Conservation (phyloP, 2,797 vertebrate species). For the Sebastes cheni region DNA sequence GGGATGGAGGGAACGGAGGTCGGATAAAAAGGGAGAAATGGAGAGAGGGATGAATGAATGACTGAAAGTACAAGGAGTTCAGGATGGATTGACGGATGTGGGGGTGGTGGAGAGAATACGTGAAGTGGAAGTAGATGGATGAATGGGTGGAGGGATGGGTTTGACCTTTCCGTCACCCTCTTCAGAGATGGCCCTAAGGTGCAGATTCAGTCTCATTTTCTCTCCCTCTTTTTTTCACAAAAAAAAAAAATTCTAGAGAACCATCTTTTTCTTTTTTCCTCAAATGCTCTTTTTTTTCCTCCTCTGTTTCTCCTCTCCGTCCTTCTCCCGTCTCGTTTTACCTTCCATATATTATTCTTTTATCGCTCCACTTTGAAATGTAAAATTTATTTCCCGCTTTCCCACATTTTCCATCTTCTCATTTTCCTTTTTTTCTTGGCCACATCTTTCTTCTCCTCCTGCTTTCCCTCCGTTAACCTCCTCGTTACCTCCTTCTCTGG, state of each 20-base stretch:
- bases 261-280: background rate
- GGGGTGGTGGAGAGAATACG: background rate
- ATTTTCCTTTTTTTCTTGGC: background rate
- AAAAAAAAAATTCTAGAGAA: background rate
- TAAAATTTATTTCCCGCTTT: background rate
- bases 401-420: too few species aligned
- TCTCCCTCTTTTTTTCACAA: background rate
- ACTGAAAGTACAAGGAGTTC: constrained; percentile 26
- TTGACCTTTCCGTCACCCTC: constrained; percentile 52
- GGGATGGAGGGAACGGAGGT: background rate
- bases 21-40: constrained; percentile 17
- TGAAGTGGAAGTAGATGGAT: constrained; percentile 37
- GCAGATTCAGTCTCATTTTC: background rate
- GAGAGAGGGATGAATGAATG: constrained; percentile 34
- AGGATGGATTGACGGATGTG: constrained; percentile 25
- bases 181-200: background rate
- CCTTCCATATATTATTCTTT: background rate
- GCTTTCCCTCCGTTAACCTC: constrained; percentile 22
- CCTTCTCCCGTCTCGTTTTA: background rate
- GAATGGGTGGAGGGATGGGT: constrained; percentile 17
- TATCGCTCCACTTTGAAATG: background rate
- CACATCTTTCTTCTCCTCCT: background rate
- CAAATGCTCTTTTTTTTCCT: background rate
- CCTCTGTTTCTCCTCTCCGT: background rate
- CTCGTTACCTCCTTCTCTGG: constrained; percentile 23